Percentiles rank a stretch among this genome's conserved stretches.
Evolutionary conservation across 2,113 vertebrate genomes (phyloP).

Genomic region (Junco hyemalis): DNA sequence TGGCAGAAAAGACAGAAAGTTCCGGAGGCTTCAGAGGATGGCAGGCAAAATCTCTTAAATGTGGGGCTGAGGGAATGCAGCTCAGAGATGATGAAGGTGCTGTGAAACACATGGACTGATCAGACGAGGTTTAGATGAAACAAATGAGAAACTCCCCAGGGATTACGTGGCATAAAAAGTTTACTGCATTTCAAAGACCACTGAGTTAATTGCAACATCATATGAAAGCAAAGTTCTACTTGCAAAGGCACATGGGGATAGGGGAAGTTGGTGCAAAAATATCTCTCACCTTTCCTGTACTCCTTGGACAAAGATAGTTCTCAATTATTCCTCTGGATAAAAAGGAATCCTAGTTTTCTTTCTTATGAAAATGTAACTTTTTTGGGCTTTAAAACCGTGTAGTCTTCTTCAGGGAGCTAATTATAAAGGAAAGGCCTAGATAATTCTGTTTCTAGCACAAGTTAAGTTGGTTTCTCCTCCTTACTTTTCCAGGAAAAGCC

Average conservation of each 20-base stretch:
- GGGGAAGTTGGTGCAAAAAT: background rate
- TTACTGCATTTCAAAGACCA: background rate
- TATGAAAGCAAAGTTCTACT: background rate
- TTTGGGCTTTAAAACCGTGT: background rate
- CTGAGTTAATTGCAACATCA: background rate
- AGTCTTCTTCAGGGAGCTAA: background rate
- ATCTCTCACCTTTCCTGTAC: background rate
- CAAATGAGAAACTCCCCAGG: background rate
- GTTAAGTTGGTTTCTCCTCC: background rate
- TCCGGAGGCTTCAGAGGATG: background rate
- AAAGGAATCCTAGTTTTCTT: background rate
- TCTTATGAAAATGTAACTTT: background rate
- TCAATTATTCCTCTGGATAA: background rate
- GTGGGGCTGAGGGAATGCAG: background rate
- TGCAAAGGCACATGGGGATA: background rate
- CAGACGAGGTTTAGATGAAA: background rate
- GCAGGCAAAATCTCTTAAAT: background rate
- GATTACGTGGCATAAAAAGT: background rate
- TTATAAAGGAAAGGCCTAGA: background rate
- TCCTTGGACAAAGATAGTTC: background rate
- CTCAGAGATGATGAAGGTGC: background rate
- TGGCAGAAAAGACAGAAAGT: background rate
- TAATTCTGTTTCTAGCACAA: background rate
- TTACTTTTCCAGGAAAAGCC: background rate
- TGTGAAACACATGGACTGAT: background rate